Base-by-base conservation (phyloP, 2,113 vertebrate genomes). In the Phyllostomus discolor region DNA sequence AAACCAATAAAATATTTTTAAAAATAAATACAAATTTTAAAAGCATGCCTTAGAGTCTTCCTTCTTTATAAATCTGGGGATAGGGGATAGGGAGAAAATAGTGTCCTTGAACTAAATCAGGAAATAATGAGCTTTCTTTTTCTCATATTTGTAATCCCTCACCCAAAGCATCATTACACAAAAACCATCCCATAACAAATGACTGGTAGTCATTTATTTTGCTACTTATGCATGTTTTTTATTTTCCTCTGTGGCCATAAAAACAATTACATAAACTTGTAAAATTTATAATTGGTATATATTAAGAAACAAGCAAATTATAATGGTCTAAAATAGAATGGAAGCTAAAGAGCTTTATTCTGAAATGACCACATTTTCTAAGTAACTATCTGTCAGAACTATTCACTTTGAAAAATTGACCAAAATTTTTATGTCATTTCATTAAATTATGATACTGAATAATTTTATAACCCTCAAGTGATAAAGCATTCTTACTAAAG, bases 391-490 rank as follows among this genome's bases (percentile, higher is more conserved):
- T 97, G 97, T 97, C 98, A 98, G 95, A 97, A 95, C 66, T 31
- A 6, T 91, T 48, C 31, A 91, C 73, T 95, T 76, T 24, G 59
- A 92, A 95, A 64, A 86, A 97, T 84, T 98, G 98, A 98, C 46
- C 69, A 69, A 98, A 98, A 98, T 98, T 98, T 97, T 97, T 84
- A 94, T 90, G 73, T 91, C 0, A 17, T 98, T 98, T 62, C 98
- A 98, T 98, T 99, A 98, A 98, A 97, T 98, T 96, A 98, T 95
- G 96, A 48, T 82, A 67, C 31, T 85, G 19, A 93, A 57, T 97
- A 97, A 97, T 97, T 98, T 97, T 93, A 96, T 85, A 93, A 98
- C 95, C 94, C 62, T 97, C 97, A 92, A 95, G 93, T 98, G 97
- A 95, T 97, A 98, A 22, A 43, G 94, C 0, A 3, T 94, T 59